Conservation (phyloP, 2,113 vertebrate genomes). For the Plecturocebus donacophilus region DNA sequence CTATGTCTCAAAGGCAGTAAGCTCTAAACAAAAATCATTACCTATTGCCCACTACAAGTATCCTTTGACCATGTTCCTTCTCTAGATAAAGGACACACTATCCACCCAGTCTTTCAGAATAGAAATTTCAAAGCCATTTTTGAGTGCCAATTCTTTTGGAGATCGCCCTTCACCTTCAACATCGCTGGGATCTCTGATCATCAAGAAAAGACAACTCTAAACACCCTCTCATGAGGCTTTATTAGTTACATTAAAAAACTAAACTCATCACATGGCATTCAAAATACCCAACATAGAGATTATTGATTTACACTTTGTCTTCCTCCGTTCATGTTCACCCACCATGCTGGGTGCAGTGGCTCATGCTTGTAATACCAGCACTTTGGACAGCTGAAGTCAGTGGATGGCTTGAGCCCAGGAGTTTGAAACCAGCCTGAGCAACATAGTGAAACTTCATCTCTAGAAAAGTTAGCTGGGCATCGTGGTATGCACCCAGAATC, state of each 20-base stretch:
- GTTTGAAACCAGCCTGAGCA: no score
- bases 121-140: background rate
- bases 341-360: background rate
- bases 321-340: background rate
- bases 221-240: no score
- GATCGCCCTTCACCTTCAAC: background rate
- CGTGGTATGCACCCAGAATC: no score
- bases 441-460: no score
- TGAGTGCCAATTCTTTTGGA: background rate
- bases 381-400: no score
- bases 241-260: background rate
- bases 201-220: background rate
- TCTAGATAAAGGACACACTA: background rate
- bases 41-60: background rate
- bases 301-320: background rate
- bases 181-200: background rate
- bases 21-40: background rate
- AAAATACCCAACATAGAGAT: background rate
- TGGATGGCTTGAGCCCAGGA: no score
- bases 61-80: background rate
- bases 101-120: background rate
- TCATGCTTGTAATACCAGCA: no score
- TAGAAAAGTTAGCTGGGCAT: no score
- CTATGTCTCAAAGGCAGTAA: background rate
- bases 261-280: background rate